These are phyloP conservation scores for Zaprionus davidi DNA, from an alignment of 1,140 invertebrate species.

Conservation along the genomic window DNA sequence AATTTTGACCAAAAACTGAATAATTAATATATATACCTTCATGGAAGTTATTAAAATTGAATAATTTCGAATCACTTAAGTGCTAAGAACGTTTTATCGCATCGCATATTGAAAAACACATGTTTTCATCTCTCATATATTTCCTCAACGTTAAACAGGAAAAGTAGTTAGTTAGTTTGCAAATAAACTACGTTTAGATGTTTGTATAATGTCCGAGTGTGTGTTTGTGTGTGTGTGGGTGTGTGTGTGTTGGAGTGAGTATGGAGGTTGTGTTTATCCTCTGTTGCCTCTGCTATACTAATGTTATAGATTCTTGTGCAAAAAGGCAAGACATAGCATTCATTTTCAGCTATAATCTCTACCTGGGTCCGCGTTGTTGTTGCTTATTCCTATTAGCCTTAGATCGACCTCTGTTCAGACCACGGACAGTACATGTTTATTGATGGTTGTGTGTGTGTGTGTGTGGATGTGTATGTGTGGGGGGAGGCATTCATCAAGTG, in stretches of 20 bases:
- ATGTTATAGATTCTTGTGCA: neutral
- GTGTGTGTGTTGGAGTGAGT: neutral
- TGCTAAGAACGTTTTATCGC: neutral
- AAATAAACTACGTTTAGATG: too few species aligned
- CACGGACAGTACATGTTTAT: conserved; percentile 1
- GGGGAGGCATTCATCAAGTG: conserved; percentile 6
- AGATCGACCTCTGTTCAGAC: conserved; percentile 49
- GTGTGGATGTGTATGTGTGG: conserved; percentile 19
- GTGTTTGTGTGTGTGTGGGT: neutral
- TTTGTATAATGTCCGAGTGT: too few species aligned
- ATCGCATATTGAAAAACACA: too few species aligned
- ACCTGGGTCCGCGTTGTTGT: conserved; percentile 44
- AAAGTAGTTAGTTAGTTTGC: too few species aligned
- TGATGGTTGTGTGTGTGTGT: conserved; percentile 14
- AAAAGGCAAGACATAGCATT: neutral
- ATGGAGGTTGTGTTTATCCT: conserved; percentile 10
- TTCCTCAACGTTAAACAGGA: too few species aligned
- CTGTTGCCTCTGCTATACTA: conserved; percentile 6
- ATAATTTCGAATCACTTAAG: neutral
- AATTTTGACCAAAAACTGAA: neutral
- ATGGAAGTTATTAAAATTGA: neutral
- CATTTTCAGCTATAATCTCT: conserved; percentile 20
- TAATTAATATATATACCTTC: neutral
- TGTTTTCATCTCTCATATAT: too few species aligned
- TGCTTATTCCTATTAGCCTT: conserved; percentile 53